A percentile compares a stretch with the other conserved stretches of the same genome.
These are phyloP conservation scores for Ariolimax columbianus DNA, from an alignment of 2,888 invertebrate genomes.

Conservation along the genomic window DNA sequence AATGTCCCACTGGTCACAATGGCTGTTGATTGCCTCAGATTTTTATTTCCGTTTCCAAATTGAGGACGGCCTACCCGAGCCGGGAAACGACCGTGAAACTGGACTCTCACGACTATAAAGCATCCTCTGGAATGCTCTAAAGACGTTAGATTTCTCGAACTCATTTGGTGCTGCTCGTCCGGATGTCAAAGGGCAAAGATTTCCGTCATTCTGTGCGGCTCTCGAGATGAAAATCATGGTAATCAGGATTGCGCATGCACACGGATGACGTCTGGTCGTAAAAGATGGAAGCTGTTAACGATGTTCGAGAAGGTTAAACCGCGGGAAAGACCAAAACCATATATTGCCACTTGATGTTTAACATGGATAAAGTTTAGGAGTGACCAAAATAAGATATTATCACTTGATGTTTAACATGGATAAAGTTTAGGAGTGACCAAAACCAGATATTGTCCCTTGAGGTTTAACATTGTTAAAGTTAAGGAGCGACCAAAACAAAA, in stretches of 20 bases:
- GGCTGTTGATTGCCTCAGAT: conserved; percentile 27
- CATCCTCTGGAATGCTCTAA: conserved; percentile 14
- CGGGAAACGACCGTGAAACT: neutral
- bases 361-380: too few relatives aligned
- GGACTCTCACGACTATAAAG: conserved; percentile 26
- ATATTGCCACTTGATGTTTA: neutral
- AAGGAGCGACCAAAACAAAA: too few relatives aligned
- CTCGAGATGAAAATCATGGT: conserved; percentile 40
- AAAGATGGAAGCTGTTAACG: conserved; percentile 35
- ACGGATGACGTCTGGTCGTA: conserved; percentile 19
- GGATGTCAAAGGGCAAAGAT: conserved; percentile 40
- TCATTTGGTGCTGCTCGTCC: conserved; percentile 27
- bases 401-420: too few relatives aligned
- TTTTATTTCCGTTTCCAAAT: conserved; percentile 33
- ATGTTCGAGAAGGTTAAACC: neutral
- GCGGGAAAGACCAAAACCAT: conserved; percentile 21
- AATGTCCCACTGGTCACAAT: conserved; percentile 28
- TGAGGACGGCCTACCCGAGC: conserved; percentile 1
- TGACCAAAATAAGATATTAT: too few relatives aligned
- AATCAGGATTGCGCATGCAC: conserved; percentile 10
- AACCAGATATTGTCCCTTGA: conserved; percentile 23
- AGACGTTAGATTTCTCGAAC: conserved; percentile 42
- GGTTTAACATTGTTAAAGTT: too few relatives aligned
- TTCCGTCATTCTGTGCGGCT: conserved; percentile 34
- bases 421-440: too few relatives aligned